A percentile compares a stretch with the other conserved stretches of the same genome.
phyloP scores from a whole-genome alignment of 2,888 invertebrate species.

The Gymnocheta viridis region DNA sequence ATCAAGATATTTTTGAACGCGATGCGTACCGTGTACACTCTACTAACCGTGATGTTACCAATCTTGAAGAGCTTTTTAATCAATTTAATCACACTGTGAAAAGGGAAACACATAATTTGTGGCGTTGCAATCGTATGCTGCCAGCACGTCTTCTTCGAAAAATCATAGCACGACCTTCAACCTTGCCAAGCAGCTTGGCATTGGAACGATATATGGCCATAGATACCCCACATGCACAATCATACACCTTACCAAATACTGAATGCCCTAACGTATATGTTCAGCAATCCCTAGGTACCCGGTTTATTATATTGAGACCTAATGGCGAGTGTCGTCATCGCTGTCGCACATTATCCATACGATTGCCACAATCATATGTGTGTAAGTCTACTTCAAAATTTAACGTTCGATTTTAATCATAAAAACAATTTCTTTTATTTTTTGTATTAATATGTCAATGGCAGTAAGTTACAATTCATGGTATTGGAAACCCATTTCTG shows the following conservation, averaged over 20 bases:
- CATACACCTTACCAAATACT: constrained; percentile 88
- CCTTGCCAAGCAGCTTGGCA: constrained; percentile 88
- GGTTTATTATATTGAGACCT: constrained; percentile 89
- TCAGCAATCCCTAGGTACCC: constrained; percentile 87
- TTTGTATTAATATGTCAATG: constrained; percentile 71
- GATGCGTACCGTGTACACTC: constrained; percentile 84
- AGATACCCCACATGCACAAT: constrained; percentile 86
- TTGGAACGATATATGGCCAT: constrained; percentile 90
- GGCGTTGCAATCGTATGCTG: constrained; percentile 90
- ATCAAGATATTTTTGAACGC: constrained; percentile 85
- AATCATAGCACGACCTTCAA: constrained; percentile 87
- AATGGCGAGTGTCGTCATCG: constrained; percentile 88
- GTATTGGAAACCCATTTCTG: constrained; percentile 88
- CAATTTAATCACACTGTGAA: constrained; percentile 76
- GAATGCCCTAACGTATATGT: constrained; percentile 92
- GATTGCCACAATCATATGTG: constrained; percentile 88
- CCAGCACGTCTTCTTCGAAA: constrained; percentile 88
- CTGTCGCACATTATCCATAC: constrained; percentile 88
- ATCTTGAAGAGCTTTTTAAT: constrained; percentile 80
- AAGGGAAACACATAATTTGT: constrained; percentile 78
- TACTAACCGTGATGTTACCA: constrained; percentile 78
- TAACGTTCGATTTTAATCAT: not conserved
- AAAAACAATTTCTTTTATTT: not conserved
- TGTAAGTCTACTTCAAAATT: constrained; percentile 84
- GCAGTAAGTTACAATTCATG: constrained; percentile 90